Conservation (phyloP, 2,797 vertebrate species). For the Ibycter americanus region DNA sequence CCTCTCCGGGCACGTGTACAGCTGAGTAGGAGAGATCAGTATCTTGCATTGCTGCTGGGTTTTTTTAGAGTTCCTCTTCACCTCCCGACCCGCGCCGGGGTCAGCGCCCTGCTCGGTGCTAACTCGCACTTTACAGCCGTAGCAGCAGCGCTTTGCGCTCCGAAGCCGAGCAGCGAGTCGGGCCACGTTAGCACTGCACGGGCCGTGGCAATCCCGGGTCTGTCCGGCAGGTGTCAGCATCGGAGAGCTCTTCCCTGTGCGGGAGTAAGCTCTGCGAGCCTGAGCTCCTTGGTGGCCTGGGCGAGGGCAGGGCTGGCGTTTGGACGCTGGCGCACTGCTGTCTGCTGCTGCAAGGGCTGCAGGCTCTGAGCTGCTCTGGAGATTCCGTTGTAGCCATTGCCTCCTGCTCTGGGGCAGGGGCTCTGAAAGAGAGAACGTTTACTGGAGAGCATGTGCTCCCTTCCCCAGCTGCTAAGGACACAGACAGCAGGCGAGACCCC, state of each 20-base stretch:
- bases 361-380: neutral
- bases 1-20: neutral
- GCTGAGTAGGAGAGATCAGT: neutral
- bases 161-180: accelerated
- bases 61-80: neutral
- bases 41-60: neutral
- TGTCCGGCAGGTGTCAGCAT: neutral
- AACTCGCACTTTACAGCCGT: accelerated
- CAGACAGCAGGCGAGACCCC: neutral
- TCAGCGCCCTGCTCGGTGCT: neutral
- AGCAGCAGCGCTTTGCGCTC: accelerated
- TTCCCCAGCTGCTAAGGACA: neutral
- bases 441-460: neutral
- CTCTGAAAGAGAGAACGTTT: neutral
- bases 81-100: neutral
- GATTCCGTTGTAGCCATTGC: accelerated
- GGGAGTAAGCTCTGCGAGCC: neutral
- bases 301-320: neutral
- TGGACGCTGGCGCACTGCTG: accelerated
- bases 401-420: neutral
- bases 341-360: neutral
- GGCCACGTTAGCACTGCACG: accelerated
- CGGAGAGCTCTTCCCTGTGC: accelerated
- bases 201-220: accelerated
- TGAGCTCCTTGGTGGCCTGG: too few relatives aligned